Evolutionary conservation across 2,888 invertebrate genomes (phyloP).

Genomic region (Zonitis immaculata): DNA sequence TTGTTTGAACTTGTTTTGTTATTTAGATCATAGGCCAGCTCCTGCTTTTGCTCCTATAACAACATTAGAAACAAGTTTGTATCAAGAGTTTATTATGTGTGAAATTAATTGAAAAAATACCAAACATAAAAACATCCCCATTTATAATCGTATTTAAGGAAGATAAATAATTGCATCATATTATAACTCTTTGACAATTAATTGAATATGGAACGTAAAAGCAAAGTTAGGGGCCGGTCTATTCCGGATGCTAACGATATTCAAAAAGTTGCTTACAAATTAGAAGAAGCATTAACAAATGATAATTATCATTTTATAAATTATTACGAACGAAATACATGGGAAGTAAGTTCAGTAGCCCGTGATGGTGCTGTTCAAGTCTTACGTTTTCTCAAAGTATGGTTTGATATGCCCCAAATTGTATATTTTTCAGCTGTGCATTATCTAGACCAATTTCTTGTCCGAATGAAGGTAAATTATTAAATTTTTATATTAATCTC

Average conservation of each 20-base stretch:
- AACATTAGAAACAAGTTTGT: slow-evolving; percentile 5
- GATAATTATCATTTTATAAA: slow-evolving; percentile 26
- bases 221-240: slow-evolving; percentile 46
- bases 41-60: slow-evolving; percentile 32
- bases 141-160: slow-evolving; percentile 1
- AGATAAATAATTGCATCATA: slow-evolving; percentile 8
- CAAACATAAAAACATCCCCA: background rate
- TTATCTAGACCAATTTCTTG: slow-evolving; percentile 67
- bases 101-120: background rate
- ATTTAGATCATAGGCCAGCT: slow-evolving; percentile 37
- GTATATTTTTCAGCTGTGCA: slow-evolving; percentile 74
- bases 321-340: slow-evolving; percentile 37
- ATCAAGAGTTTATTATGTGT: slow-evolving; percentile 3
- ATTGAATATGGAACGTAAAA: slow-evolving; percentile 34
- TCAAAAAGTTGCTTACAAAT: slow-evolving; percentile 38
- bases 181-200: slow-evolving; percentile 6
- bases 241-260: slow-evolving; percentile 43
- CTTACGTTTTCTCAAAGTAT: slow-evolving; percentile 75
- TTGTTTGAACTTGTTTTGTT: slow-evolving; percentile 15
- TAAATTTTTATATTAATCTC: background rate
- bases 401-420: slow-evolving; percentile 77
- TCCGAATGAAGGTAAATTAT: slow-evolving; percentile 69
- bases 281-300: slow-evolving; percentile 39
- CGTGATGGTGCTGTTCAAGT: slow-evolving; percentile 79
- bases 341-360: slow-evolving; percentile 70